Conservation (phyloP, 37 sponge, comb jelly and placozoan genomes). For the Spongilla lacustris region DNA sequence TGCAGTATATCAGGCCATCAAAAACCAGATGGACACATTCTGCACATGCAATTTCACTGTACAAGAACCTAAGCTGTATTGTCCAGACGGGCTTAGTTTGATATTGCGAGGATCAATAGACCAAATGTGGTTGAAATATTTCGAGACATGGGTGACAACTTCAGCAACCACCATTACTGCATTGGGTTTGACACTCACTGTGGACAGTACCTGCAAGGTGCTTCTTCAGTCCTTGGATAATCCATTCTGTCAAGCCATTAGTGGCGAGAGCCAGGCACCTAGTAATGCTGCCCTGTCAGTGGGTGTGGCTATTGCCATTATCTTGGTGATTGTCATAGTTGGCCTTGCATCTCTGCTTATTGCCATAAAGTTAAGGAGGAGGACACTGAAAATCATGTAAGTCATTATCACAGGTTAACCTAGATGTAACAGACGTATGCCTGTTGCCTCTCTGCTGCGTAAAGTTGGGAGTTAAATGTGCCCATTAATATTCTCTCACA, state of each 20-base stretch:
- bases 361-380: background rate
- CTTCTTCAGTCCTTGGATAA: background rate
- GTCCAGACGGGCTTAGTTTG: background rate
- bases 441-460: too few species aligned
- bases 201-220: background rate
- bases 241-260: background rate
- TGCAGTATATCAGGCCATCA: background rate
- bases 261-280: background rate
- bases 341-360: background rate
- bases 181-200: background rate
- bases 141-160: background rate
- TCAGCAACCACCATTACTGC: background rate
- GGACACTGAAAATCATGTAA: background rate
- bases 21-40: background rate
- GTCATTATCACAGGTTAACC: too few species aligned
- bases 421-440: too few species aligned
- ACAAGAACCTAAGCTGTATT: background rate
- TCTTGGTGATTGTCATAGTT: background rate
- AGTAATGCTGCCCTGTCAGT: background rate
- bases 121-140: background rate
- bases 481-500: background rate
- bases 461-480: background rate
- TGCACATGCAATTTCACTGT: background rate
- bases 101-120: background rate
- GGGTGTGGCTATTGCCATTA: background rate